Evolutionary conservation across 2,797 vertebrate species (phyloP), one percentile per base, ranked within the genome.

Genomic region (Danio tinwini): DNA sequence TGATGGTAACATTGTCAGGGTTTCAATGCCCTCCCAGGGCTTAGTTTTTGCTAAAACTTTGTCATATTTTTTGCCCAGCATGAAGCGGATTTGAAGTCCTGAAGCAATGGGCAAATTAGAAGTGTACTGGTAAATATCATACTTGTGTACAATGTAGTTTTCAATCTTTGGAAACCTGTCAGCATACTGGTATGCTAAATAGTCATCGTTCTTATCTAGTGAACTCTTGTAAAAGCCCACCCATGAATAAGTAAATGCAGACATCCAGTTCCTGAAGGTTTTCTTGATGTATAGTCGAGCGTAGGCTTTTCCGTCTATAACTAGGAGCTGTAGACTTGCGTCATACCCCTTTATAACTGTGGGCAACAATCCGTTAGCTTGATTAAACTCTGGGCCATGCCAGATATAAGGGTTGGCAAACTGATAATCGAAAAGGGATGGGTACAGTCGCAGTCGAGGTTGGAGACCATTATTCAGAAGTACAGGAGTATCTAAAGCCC

Each of bases 221-320:
- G 55, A 11, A 11, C 14, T 47, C 2, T 16, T 73, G 42, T 73
- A 73, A 7, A 73, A 73, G 0, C 9, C 71, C 6, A 73, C 21
- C 71, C 71, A 73, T n/a, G 71, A 73, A 3, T 49, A n/a, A 0
- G 4, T 0, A 0, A 5, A 73, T 2, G 5, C 8, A 7, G 12
- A 2, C 7, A n/a, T 13, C 71, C 71, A 61, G 0, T 61, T 47
- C 12, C 14, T 49, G 4, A 74, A 74, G 9, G 56, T 61, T 58
- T 61, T 74, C 6, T 49, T 61, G 14, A 74, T 49, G 42, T 74
- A 74, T 19, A 74, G 71, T 47, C 56, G 71, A 61, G 56, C 71
- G 2, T 19, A 39, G 21, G 71, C 71, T 59, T 59, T 59, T 5
- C 71, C 44, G 0, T 61, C 14, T 17, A 0, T 4, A 37, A 19